phyloP scores from a whole-genome alignment of 1,140 invertebrate genomes.

The Plectrocnemia conspersa region DNA sequence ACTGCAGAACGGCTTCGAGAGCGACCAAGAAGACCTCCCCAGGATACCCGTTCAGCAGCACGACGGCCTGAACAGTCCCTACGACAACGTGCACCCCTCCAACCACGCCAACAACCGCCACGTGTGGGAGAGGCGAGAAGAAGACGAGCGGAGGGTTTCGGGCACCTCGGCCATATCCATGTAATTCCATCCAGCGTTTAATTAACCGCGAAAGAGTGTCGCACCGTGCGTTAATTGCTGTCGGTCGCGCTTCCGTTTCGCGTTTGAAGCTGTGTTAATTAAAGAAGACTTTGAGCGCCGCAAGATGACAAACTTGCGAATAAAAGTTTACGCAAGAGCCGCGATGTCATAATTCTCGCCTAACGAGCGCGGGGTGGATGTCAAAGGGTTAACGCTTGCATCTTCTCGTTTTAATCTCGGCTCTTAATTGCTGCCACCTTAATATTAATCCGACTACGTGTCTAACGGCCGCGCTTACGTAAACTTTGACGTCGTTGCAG shows the following conservation, averaged over 20 bases:
- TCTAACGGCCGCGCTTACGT: too few relatives aligned
- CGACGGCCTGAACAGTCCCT: constrained; percentile 42
- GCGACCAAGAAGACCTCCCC: constrained; percentile 45
- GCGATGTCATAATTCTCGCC: constrained; percentile 7
- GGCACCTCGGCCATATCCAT: constrained; percentile 32
- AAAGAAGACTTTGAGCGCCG: background rate
- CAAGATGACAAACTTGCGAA: background rate
- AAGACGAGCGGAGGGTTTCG: constrained; percentile 30
- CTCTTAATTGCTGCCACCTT: constrained; percentile 14
- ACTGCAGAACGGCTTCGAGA: constrained; percentile 42
- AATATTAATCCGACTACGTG: too few relatives aligned
- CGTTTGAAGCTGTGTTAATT: constrained; percentile 4
- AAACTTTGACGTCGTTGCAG: too few relatives aligned
- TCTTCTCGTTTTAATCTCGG: constrained; percentile 11
- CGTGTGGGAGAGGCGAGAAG: constrained; percentile 31
- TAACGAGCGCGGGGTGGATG: constrained; percentile 7
- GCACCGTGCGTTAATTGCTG: too few relatives aligned
- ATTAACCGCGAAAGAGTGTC: background rate
- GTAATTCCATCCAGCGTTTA: constrained; percentile 15
- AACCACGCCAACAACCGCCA: background rate
- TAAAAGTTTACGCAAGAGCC: background rate
- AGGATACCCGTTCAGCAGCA: constrained; percentile 45
- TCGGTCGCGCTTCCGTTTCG: constrained; percentile 1
- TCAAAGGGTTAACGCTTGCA: constrained; percentile 10
- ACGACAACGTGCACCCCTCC: constrained; percentile 32